phyloP scores from a whole-genome alignment of 2,888 invertebrate genomes.

The Odontothrips loti region DNA sequence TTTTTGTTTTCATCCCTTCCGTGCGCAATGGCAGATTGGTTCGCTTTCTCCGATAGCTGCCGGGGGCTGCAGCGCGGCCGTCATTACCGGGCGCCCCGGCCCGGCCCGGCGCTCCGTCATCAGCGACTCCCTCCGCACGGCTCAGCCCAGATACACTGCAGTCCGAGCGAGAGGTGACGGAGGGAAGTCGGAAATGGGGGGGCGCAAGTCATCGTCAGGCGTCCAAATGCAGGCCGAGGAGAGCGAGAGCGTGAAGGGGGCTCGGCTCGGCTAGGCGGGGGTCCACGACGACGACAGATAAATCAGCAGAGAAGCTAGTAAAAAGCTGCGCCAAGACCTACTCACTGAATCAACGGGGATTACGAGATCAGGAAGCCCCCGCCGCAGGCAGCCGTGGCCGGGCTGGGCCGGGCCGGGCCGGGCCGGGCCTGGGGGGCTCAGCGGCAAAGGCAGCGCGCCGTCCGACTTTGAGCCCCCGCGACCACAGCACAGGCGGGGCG shows the following conservation, averaged over 20 bases:
- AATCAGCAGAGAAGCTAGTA: slow-evolving; percentile 11
- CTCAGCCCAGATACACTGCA: not conserved
- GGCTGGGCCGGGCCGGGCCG: not conserved
- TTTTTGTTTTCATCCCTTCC: not conserved
- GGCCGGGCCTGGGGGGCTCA: not conserved
- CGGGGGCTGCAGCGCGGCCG: not conserved
- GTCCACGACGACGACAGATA: slow-evolving; percentile 18
- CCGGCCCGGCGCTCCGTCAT: too few species aligned
- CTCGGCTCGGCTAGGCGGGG: too few species aligned
- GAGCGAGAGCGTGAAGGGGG: too few species aligned
- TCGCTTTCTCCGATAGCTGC: not conserved
- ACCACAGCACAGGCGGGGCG: not conserved
- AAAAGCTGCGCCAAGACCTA: slow-evolving; percentile 8
- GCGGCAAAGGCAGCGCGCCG: not conserved
- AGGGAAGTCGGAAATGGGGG: too few species aligned
- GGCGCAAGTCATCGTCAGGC: too few species aligned
- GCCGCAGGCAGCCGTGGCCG: not conserved
- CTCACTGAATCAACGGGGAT: slow-evolving; percentile 26
- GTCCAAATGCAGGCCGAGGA: too few species aligned
- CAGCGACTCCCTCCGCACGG: too few species aligned
- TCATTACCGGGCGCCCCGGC: too few species aligned
- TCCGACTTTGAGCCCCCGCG: not conserved
- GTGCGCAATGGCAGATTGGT: not conserved
- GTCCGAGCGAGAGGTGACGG: too few species aligned
- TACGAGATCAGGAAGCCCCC: slow-evolving; percentile 3